These are phyloP conservation scores for Antigone vipio DNA, from an alignment of 2,113 vertebrate genomes.

Conservation along the genomic window DNA sequence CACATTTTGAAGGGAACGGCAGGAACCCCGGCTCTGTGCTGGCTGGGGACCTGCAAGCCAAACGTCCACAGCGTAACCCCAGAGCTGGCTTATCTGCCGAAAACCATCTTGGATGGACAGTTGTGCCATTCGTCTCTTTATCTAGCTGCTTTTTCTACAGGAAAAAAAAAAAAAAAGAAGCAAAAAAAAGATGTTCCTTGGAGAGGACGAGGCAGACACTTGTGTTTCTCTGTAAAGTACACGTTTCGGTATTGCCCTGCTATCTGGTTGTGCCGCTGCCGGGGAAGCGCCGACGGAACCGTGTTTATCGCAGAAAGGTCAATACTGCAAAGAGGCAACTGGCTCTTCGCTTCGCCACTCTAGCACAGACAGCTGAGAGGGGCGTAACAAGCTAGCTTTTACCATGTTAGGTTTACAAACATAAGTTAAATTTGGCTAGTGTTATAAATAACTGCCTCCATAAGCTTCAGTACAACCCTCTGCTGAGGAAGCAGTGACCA, in stretches of 20 bases:
- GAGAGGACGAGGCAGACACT: no score
- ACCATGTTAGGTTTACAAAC: background rate
- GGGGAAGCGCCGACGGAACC: fast-evolving
- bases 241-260: background rate
- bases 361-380: background rate
- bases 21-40: background rate
- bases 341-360: background rate
- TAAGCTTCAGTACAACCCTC: background rate
- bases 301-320: fast-evolving
- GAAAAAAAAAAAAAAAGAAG: fast-evolving
- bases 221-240: fast-evolving
- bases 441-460: background rate
- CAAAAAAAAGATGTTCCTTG: background rate
- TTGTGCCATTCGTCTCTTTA: background rate
- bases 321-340: background rate
- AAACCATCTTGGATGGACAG: background rate
- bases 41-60: background rate
- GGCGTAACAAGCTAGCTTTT: background rate
- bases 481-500: background rate
- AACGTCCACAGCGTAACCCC: no score
- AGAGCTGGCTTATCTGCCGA: background rate
- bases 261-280: background rate
- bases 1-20: fast-evolving
- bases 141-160: background rate
- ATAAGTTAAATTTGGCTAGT: background rate